Base-by-base conservation (phyloP, 2,888 invertebrate genomes). In the Formica aserva region DNA sequence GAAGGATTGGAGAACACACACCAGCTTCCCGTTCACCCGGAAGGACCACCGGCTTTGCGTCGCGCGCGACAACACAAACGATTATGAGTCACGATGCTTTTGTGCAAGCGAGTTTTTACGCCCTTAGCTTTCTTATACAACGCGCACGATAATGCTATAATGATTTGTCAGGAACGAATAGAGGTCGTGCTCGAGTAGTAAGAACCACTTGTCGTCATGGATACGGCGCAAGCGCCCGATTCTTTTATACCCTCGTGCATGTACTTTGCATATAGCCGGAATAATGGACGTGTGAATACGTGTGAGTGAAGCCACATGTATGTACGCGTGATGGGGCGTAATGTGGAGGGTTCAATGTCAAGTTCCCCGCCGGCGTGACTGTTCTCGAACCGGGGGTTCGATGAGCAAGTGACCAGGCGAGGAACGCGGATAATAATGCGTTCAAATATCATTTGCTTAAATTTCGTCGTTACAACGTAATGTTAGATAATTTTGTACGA, bases 271-370 rank as follows among this genome's bases (percentile, higher is more conserved):
- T 89, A 83, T 48, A 63, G 82, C 65, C 35, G 69, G 74, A 15
- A 69, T 86, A 87, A 84, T 83, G 55, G 55, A 26, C 82, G n/a
- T 29, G 32, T 22, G n/a, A 9, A 4, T 29, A 41, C 13, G 41
- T 32, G 66, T 29, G 29, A 22, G 29, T 26, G 52, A 63, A 15
- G 32, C 4, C 15, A 6, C 11, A 55, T 5, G 48, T 65, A n/a
- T 29, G 78, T n/a, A 38, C 29, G 69, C 65, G 63, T 72, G 35
- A 38, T 26, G 18, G 78, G 35, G n/a, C 29, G 65, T 81, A 41
- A 67, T 75, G 60, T 35, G 29, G 67, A 78, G 83, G 86, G 76
- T 89, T 89, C 89, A 89, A 89, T 89, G 89, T 87, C 87, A 90
- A 89, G 88, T 88, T 86, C 71, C 71, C 67, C 63, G 26, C 35